A percentile compares a stretch with the other conserved stretches of the same genome.
These are phyloP conservation scores for Athalia circularis DNA, from an alignment of 2,888 invertebrate species.

Conservation along the genomic window DNA sequence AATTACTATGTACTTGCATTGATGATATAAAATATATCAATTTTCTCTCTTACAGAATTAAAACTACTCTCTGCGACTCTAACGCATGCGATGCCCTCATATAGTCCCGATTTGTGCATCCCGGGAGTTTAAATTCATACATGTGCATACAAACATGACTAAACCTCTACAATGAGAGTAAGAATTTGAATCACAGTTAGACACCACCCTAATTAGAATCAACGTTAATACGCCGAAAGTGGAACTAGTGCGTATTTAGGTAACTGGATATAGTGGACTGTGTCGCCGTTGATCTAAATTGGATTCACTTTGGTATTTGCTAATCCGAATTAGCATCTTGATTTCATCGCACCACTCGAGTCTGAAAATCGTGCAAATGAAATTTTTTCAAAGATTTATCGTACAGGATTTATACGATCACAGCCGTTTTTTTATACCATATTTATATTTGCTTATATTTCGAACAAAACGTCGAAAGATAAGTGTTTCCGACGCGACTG, in stretches of 20 bases:
- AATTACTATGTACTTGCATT: too few species aligned
- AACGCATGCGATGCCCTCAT: neutral
- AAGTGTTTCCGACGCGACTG: neutral
- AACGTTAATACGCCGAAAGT: neutral
- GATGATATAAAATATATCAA: too few species aligned
- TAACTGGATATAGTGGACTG: neutral
- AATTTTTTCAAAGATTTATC: too few species aligned
- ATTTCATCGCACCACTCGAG: too few species aligned
- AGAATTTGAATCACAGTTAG: constrained; percentile 33
- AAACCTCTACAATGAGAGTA: constrained; percentile 2
- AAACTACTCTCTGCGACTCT: neutral
- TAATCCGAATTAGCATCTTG: too few species aligned
- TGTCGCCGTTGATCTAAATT: too few species aligned
- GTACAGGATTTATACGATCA: too few species aligned
- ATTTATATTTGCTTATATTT: too few species aligned
- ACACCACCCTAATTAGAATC: constrained; percentile 21
- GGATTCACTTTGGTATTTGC: too few species aligned
- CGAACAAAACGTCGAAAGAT: too few species aligned
- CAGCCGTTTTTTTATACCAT: too few species aligned
- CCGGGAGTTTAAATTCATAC: neutral
- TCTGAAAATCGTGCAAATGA: too few species aligned
- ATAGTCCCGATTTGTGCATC: neutral
- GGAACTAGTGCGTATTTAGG: neutral
- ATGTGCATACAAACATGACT: neutral
- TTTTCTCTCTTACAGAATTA: neutral